These are phyloP conservation scores for Heliconius melpomene DNA, from an alignment of 1,140 invertebrate species.

Conservation along the genomic window DNA sequence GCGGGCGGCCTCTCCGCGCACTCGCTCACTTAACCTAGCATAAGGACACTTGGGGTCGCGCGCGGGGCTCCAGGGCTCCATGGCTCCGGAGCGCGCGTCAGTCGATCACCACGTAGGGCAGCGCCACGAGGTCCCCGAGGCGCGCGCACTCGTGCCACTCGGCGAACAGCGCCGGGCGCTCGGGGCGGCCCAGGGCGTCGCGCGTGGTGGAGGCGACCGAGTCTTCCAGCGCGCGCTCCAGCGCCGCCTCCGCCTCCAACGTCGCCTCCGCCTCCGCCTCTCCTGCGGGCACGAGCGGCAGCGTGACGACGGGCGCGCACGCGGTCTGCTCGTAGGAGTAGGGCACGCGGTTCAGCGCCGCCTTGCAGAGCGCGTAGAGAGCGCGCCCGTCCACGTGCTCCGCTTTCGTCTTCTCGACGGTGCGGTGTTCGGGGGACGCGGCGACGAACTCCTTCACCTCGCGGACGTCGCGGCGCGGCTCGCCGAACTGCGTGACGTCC, in stretches of 20 bases:
- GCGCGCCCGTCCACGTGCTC: slow-evolving; percentile 45
- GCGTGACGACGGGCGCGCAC: slow-evolving; percentile 52
- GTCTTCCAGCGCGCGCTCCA: slow-evolving; percentile 35
- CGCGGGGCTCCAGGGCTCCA: slow-evolving; percentile 9
- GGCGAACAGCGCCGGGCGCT: slow-evolving; percentile 81
- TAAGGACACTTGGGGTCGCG: slow-evolving; percentile 47
- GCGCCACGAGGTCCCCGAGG: slow-evolving; percentile 85
- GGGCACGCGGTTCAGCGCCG: slow-evolving; percentile 42
- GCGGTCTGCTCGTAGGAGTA: slow-evolving; percentile 43
- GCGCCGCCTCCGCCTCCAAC: slow-evolving; percentile 34
- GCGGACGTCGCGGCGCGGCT: slow-evolving; percentile 29
- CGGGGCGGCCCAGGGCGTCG: slow-evolving; percentile 60
- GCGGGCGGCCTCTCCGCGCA: slow-evolving; percentile 32
- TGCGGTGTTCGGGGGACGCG: slow-evolving; percentile 56
- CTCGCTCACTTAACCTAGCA: slow-evolving; percentile 53
- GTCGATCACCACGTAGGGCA: slow-evolving; percentile 96
- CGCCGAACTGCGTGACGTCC: slow-evolving; percentile 44
- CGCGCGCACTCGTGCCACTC: slow-evolving; percentile 91
- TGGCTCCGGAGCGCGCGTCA: slow-evolving; percentile 68
- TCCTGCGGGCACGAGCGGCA: slow-evolving; percentile 29
- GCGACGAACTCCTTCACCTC: slow-evolving; percentile 46
- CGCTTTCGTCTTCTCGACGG: slow-evolving; percentile 69
- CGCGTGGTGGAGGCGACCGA: slow-evolving; percentile 36
- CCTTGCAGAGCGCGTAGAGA: slow-evolving; percentile 45
- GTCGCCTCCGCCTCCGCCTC: slow-evolving; percentile 32